Base-by-base conservation (phyloP, 2,888 invertebrate species). In the Salticus scenicus region DNA sequence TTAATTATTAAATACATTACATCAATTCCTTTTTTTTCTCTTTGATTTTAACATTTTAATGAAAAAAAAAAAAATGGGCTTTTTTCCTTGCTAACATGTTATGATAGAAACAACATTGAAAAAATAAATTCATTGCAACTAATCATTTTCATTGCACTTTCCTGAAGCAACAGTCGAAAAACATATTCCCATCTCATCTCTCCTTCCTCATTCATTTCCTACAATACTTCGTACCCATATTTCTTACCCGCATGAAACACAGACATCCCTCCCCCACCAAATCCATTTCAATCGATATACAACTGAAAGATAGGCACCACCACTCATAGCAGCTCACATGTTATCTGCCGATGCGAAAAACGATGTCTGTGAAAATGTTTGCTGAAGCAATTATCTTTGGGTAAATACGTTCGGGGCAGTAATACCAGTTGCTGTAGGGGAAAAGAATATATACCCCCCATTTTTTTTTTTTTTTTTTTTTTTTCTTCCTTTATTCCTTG, bases 291-390 rank as follows among this genome's bases (percentile, higher is more conserved):
- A 84, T 84, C 83, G 83, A 84, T 78, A 51, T 12, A 24, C 67
- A 69, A 41, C 31, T 71, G 76, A 76, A 37, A 72, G 41, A 81
- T 81, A 63, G 72, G 51, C 57, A 74, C 70, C 47, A 20, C 33
- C 37, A 78, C 71, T 72, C 63, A 67, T 67, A 67, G 63, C 67
- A 78, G 41, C 72, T 84, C 77, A 67, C 83, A 73, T 84, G 83
- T 78, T 77, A 77, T 84, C 73, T 77, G 77, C 77, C 83, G 83
- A 84, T 84, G 77, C 83, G 83, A 84, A 84, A 84, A 84, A 84
- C 83, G 83, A 41, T 70, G 81, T 78, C 83, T 84, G 83, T 57
- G 83, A 84, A 84, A 84, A 84, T 84, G 83, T 84, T 84, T 84
- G 83, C 77, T 77, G 77, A 84, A 78, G 83, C 83, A 84, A 84